Percentiles rank a stretch among this genome's conserved stretches.
phyloP scores from a whole-genome alignment of 2,113 vertebrate genomes.

The Festucalex cinctus region DNA sequence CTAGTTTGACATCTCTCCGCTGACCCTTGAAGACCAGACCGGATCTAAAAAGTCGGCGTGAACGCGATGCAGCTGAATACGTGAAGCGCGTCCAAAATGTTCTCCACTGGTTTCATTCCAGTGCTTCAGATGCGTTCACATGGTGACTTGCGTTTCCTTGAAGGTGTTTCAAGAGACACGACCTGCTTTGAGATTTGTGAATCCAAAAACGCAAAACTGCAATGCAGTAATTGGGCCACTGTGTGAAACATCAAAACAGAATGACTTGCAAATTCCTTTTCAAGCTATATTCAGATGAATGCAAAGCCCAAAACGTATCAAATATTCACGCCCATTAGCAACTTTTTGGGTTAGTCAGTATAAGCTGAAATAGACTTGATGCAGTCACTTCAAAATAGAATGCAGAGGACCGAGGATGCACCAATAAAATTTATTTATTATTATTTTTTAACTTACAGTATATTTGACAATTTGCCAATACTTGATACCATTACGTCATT shows the following conservation, averaged over 20 bases:
- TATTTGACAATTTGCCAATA: no score
- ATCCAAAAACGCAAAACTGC: neutral
- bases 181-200: neutral
- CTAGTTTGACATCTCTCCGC: conserved; percentile 53
- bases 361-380: neutral
- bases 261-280: neutral
- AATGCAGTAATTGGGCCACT: neutral
- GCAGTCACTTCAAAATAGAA: neutral
- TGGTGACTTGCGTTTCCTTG: conserved; percentile 14
- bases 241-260: conserved; percentile 5
- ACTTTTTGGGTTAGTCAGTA: neutral
- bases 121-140: neutral
- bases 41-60: conserved; percentile 36
- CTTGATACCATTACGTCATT: no score
- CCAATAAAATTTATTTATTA: no score
- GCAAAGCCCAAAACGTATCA: neutral
- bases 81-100: neutral
- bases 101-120: conserved; percentile 16
- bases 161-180: conserved; percentile 16
- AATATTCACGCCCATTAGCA: neutral
- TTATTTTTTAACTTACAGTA: no score
- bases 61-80: neutral
- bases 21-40: conserved; percentile 39
- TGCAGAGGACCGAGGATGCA: neutral
- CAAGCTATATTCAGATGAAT: neutral